Evolutionary conservation across 2,797 vertebrate genomes (phyloP).

Genomic region (Cichlasoma orientale): DNA sequence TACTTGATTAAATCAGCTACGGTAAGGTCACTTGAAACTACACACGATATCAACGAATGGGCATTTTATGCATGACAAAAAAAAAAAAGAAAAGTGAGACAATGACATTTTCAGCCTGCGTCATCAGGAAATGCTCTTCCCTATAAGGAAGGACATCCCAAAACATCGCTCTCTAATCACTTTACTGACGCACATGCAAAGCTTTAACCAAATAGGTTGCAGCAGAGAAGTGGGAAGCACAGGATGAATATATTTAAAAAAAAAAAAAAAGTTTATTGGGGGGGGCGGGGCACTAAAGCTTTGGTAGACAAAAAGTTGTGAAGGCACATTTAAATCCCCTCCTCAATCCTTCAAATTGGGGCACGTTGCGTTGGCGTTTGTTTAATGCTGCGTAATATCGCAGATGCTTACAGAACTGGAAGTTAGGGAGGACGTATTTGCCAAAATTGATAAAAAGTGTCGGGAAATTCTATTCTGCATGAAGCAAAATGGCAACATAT

Average conservation of each 20-base stretch:
- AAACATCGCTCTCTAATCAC: slow-evolving; percentile 26
- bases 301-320: slow-evolving; percentile 75
- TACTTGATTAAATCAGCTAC: slow-evolving; percentile 58
- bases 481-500: slow-evolving; percentile 18
- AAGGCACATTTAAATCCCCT: slow-evolving; percentile 75
- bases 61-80: slow-evolving; percentile 37
- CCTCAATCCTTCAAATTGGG: slow-evolving; percentile 62
- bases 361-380: slow-evolving; percentile 36
- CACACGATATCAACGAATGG: slow-evolving; percentile 52
- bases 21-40: slow-evolving; percentile 82
- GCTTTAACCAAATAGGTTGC: slow-evolving; percentile 55
- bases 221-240: slow-evolving; percentile 24
- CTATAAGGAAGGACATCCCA: slow-evolving; percentile 28
- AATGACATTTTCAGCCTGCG: slow-evolving; percentile 22
- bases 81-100: background rate
- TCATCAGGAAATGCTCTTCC: slow-evolving; percentile 46
- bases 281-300: slow-evolving; percentile 48
- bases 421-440: slow-evolving; percentile 12
- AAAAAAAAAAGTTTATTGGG: background rate
- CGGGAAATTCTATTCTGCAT: slow-evolving; percentile 15
- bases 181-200: slow-evolving; percentile 75
- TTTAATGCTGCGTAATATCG: slow-evolving; percentile 32
- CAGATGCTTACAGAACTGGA: slow-evolving; percentile 28
- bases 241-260: background rate
- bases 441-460: background rate